phyloP scores from a whole-genome alignment of 2,888 invertebrate species.

The Trisateles emortualis region DNA sequence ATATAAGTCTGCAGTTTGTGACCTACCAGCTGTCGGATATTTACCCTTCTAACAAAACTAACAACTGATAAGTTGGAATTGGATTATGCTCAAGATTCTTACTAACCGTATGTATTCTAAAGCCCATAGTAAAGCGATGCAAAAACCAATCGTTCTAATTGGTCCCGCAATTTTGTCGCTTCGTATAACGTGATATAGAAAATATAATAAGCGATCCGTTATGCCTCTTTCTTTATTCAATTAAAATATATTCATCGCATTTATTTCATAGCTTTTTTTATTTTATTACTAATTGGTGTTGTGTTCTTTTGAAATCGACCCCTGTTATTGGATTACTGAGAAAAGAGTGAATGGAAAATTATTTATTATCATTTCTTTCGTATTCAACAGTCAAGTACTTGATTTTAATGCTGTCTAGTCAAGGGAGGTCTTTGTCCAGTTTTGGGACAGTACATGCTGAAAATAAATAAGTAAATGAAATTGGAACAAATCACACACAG shows the following conservation, averaged over 20 bases:
- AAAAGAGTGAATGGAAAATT: background rate
- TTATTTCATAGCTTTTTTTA: constrained; percentile 1
- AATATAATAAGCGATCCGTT: constrained; percentile 14
- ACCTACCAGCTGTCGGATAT: too few species aligned
- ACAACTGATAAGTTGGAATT: too few species aligned
- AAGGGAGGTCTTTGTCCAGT: too few species aligned
- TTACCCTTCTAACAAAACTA: too few species aligned
- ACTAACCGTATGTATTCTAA: constrained; percentile 1
- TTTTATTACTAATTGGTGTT: constrained; percentile 8
- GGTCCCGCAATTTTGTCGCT: constrained; percentile 10
- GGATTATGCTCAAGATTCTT: background rate
- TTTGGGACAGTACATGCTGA: too few species aligned
- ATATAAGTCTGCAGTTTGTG: too few species aligned
- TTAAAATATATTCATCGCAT: constrained; percentile 12
- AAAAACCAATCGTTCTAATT: constrained; percentile 24
- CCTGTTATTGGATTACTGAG: constrained; percentile 1
- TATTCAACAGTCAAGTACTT: too few species aligned
- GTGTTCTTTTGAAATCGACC: constrained; percentile 6
- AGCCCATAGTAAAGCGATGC: constrained; percentile 5
- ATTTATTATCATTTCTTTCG: too few species aligned
- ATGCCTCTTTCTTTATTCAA: constrained; percentile 13
- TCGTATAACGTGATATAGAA: constrained; percentile 6
- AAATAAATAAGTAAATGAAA: too few species aligned
- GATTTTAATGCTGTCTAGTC: too few species aligned
- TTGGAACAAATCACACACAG: too few species aligned